phyloP scores from a whole-genome alignment of 1,140 invertebrate genomes.

The Cotesia chilonis region DNA sequence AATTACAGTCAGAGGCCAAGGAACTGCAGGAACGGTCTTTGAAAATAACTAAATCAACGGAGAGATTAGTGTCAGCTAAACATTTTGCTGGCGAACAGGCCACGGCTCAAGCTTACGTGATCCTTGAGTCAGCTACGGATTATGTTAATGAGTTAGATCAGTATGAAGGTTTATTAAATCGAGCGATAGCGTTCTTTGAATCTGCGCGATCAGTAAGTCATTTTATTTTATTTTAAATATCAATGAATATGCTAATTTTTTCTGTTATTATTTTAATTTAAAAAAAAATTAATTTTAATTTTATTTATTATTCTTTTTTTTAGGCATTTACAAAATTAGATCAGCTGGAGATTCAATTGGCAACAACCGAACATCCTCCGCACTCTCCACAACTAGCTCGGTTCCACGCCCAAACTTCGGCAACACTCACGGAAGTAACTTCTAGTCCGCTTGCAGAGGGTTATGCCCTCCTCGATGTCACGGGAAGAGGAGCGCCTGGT shows the following conservation, averaged over 20 bases:
- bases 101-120: conserved; percentile 74
- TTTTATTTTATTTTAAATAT: background rate
- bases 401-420: conserved; percentile 72
- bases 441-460: conserved; percentile 74
- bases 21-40: conserved; percentile 80
- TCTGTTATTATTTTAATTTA: no score
- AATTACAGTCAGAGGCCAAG: conserved; percentile 77
- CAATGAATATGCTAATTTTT: no score
- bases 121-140: conserved; percentile 78
- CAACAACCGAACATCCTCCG: conserved; percentile 71
- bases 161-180: conserved; percentile 73
- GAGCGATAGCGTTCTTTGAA: conserved; percentile 79
- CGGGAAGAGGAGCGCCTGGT: conserved; percentile 72
- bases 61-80: conserved; percentile 76
- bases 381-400: conserved; percentile 73
- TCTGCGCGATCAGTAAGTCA: conserved; percentile 72
- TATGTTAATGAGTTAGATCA: conserved; percentile 78
- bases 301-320: conserved; percentile 24
- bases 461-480: conserved; percentile 76
- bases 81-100: conserved; percentile 78
- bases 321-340: conserved; percentile 79
- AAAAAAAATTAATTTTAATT: conserved; percentile 19
- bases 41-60: conserved; percentile 81
- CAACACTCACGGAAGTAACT: conserved; percentile 74
- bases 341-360: conserved; percentile 80